Conservation (phyloP, 2,888 invertebrate genomes). For the Nephrotoma flavescens region DNA sequence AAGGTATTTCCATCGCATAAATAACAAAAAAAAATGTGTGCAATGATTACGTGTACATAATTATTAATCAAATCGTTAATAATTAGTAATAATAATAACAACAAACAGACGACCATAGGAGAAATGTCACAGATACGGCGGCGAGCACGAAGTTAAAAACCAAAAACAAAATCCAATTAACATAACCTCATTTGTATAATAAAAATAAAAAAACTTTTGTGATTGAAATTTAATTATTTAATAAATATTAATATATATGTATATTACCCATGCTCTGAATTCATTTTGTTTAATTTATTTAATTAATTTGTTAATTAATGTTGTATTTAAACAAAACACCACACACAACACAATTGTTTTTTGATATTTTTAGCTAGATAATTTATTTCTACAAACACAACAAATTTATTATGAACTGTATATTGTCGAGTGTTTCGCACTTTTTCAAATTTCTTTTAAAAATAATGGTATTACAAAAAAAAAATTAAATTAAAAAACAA, state of each 20-base stretch:
- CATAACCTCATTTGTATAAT: neutral
- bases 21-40: neutral
- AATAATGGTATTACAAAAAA: neutral
- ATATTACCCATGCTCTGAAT: slow-evolving; percentile 32
- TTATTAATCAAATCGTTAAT: neutral
- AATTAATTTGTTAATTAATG: slow-evolving; percentile 5
- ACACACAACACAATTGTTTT: neutral
- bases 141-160: neutral
- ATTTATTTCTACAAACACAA: slow-evolving; percentile 4
- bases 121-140: neutral
- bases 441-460: neutral
- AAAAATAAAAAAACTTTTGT: neutral
- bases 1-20: neutral
- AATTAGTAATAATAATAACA: neutral
- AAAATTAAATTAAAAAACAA: neutral
- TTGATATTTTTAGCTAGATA: slow-evolving; percentile 6
- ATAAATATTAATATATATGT: neutral
- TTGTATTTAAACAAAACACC: neutral
- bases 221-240: neutral
- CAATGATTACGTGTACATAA: neutral
- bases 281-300: slow-evolving; percentile 21
- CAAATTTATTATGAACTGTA: neutral
- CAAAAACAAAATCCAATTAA: neutral
- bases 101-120: neutral
- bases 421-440: neutral